These are phyloP conservation scores for Trissolcus brochymenae DNA, from an alignment of 2,888 invertebrate species.

Conservation along the genomic window DNA sequence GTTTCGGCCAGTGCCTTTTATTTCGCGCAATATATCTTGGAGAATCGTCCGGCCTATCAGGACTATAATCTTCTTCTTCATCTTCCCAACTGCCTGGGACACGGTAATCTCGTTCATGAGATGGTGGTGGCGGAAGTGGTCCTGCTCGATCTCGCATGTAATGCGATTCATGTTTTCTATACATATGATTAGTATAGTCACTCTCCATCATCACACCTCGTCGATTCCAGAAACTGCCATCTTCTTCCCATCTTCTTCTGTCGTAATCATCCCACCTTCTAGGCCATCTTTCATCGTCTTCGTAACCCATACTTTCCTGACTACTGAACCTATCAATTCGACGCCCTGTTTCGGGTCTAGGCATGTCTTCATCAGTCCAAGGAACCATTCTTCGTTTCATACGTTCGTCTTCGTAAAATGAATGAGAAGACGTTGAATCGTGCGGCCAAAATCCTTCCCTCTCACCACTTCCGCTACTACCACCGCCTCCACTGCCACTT, in stretches of 20 bases:
- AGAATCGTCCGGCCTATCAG: constrained; percentile 70
- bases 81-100: constrained; percentile 63
- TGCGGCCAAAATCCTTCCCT: constrained; percentile 64
- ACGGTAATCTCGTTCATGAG: constrained; percentile 65
- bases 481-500: constrained; percentile 35
- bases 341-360: constrained; percentile 75
- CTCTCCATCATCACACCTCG: constrained; percentile 76
- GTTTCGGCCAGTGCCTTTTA: constrained; percentile 73
- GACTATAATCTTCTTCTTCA: constrained; percentile 71
- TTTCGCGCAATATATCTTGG: constrained; percentile 68
- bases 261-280: constrained; percentile 68
- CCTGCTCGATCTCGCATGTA: constrained; percentile 66
- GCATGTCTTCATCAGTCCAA: constrained; percentile 76
- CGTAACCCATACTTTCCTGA: constrained; percentile 76
- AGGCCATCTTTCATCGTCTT: constrained; percentile 72
- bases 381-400: constrained; percentile 70
- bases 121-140: constrained; percentile 28
- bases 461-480: constrained; percentile 47
- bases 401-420: constrained; percentile 73
- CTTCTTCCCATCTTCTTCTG: constrained; percentile 76
- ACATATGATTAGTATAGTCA: constrained; percentile 75
- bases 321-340: constrained; percentile 73
- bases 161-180: constrained; percentile 66
- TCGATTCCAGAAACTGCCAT: constrained; percentile 74
- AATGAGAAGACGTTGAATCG: constrained; percentile 53